Conservation (phyloP, 2,888 invertebrate species). For the Xestia rhomboidea region DNA sequence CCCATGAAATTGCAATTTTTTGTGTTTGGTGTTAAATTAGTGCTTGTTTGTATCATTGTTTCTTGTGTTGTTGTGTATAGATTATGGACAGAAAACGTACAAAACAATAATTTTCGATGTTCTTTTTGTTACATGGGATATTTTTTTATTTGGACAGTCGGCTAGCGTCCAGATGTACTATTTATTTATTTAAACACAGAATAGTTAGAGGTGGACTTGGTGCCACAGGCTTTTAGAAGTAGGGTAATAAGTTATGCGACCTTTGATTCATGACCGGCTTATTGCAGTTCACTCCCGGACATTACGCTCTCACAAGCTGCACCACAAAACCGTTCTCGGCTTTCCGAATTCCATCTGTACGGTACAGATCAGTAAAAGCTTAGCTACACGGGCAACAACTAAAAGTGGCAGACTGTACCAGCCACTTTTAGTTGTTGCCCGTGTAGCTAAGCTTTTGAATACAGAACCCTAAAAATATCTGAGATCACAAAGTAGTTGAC, state of each 20-base stretch:
- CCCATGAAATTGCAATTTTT: not conserved
- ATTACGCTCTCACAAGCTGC: not conserved
- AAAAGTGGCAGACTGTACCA: too few species aligned
- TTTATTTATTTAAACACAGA: not conserved
- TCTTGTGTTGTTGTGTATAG: not conserved
- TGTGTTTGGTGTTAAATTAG: too few species aligned
- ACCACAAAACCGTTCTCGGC: not conserved
- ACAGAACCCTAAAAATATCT: not conserved
- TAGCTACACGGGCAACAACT: too few species aligned
- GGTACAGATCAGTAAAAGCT: too few species aligned
- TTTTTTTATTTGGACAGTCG: not conserved
- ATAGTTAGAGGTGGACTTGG: not conserved
- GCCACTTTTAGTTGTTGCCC: not conserved
- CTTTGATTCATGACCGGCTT: not conserved
- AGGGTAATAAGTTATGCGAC: not conserved
- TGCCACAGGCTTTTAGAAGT: not conserved
- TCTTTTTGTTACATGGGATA: not conserved
- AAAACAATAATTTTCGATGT: not conserved
- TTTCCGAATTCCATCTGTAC: not conserved
- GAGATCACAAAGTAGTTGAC: slow-evolving; percentile 6
- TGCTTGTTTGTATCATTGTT: not conserved
- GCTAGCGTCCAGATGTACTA: not conserved
- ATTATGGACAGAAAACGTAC: not conserved
- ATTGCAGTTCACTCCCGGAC: not conserved
- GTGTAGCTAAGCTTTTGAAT: not conserved